A percentile compares a stretch with the other conserved stretches of the same genome.
Conservation (phyloP, 2,888 invertebrate genomes). For the Hypercompe scribonia region DNA sequence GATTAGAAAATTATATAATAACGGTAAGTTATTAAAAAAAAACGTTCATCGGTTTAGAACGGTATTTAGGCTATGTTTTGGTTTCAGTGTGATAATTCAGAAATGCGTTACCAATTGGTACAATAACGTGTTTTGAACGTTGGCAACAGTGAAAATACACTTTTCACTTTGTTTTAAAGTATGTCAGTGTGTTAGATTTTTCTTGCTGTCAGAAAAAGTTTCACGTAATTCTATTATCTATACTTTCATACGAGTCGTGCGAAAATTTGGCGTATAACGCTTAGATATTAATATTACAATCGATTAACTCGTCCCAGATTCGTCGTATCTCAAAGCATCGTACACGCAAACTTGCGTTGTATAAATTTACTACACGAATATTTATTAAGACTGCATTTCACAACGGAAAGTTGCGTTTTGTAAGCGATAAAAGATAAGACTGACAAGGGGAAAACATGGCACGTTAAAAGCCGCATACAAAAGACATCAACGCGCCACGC, state of each 20-base stretch:
- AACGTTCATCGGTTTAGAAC: slow-evolving; percentile 15
- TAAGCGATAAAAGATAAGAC: slow-evolving; percentile 59
- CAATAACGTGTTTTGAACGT: slow-evolving; percentile 67
- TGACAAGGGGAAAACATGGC: slow-evolving; percentile 53
- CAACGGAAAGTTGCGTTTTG: slow-evolving; percentile 41
- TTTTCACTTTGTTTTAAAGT: slow-evolving; percentile 63
- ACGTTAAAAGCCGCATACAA: slow-evolving; percentile 66
- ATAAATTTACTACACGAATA: slow-evolving; percentile 28
- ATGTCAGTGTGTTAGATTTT: slow-evolving; percentile 65
- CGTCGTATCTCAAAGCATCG: slow-evolving; percentile 18
- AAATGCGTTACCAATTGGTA: slow-evolving; percentile 65
- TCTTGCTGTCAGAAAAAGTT: slow-evolving; percentile 33
- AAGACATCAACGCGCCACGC: slow-evolving; percentile 80
- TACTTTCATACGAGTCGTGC: slow-evolving; percentile 41
- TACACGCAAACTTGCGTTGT: slow-evolving; percentile 19
- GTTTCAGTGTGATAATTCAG: slow-evolving; percentile 66
- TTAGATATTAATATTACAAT: slow-evolving; percentile 37
- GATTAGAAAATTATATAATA: slow-evolving; percentile 47
- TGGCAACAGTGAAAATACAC: slow-evolving; percentile 66
- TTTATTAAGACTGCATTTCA: slow-evolving; percentile 36
- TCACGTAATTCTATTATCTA: slow-evolving; percentile 25
- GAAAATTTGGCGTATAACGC: slow-evolving; percentile 33
- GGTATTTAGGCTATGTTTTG: slow-evolving; percentile 71
- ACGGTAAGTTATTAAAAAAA: slow-evolving; percentile 53
- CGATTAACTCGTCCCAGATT: slow-evolving; percentile 50